Percentiles rank a stretch among this genome's conserved stretches.
Evolutionary conservation across 2,888 invertebrate species (phyloP).

Genomic region (Parapristionchus giblindavisi): DNA sequence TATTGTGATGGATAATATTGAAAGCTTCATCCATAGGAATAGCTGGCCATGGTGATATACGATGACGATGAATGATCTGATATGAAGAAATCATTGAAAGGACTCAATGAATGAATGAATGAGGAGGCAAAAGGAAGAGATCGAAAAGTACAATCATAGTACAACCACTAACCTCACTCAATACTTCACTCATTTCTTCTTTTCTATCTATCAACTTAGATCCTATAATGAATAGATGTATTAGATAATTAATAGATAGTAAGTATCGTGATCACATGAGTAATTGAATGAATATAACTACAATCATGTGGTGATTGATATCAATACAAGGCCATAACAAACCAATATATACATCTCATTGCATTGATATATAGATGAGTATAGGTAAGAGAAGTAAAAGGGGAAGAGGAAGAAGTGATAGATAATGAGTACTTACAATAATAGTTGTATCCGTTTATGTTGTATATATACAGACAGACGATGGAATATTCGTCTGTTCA

Average conservation of each 20-base stretch:
- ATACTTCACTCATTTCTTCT: too few species aligned
- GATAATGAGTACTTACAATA: neutral
- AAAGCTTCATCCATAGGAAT: slow-evolving; percentile 54
- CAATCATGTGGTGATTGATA: too few species aligned
- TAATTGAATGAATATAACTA: too few species aligned
- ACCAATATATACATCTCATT: too few species aligned
- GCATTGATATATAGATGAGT: too few species aligned
- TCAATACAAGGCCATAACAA: too few species aligned
- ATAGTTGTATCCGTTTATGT: neutral
- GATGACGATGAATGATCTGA: slow-evolving; percentile 31
- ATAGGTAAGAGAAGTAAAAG: neutral
- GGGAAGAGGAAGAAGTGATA: neutral
- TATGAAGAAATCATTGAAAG: neutral
- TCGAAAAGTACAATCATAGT: neutral
- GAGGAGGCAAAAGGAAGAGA: neutral
- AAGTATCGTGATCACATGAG: too few species aligned
- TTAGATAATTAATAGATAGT: too few species aligned
- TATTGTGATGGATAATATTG: slow-evolving; percentile 40
- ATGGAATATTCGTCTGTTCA: slow-evolving; percentile 10
- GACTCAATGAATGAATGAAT: neutral
- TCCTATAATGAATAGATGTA: too few species aligned
- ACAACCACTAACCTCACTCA: too few species aligned
- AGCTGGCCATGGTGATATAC: slow-evolving; percentile 49
- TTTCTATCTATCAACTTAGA: too few species aligned
- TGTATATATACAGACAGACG: slow-evolving; percentile 24